Percentiles rank a stretch among this genome's conserved stretches.
phyloP scores from a whole-genome alignment of 2,113 vertebrate species.

The Porphyrio hochstetteri region DNA sequence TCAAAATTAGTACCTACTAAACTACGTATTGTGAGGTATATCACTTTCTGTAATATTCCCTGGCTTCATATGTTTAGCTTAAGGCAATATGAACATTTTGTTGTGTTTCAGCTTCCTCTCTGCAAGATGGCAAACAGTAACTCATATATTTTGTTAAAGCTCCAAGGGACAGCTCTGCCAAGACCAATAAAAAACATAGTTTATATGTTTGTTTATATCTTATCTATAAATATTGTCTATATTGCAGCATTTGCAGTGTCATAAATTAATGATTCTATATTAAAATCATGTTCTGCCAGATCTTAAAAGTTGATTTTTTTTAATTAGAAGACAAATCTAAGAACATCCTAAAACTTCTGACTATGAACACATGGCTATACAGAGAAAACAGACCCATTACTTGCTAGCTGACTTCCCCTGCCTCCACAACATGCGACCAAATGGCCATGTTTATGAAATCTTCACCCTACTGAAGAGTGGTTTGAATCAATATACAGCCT shows the following conservation, averaged over 20 bases:
- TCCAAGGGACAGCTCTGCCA: conserved; percentile 29
- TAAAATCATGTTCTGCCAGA: not conserved
- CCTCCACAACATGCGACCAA: not conserved
- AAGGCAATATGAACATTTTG: conserved; percentile 35
- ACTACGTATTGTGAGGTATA: not conserved
- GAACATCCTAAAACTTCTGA: not conserved
- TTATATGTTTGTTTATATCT: not conserved
- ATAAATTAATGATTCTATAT: not conserved
- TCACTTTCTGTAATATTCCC: not conserved
- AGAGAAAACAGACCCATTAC: not conserved
- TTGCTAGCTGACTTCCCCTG: not conserved
- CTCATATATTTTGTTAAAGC: conserved; percentile 53
- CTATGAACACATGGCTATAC: not conserved
- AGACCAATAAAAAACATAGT: conserved; percentile 31
- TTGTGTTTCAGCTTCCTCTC: conserved; percentile 42
- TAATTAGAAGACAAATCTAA: not conserved
- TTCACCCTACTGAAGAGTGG: not conserved
- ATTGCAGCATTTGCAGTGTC: not conserved
- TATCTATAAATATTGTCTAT: not conserved
- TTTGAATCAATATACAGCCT: not conserved
- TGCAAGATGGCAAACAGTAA: conserved; percentile 32
- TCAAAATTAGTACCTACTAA: not conserved
- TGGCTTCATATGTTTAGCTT: conserved; percentile 37
- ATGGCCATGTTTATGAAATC: not conserved
- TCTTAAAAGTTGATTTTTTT: not conserved